Conservation (phyloP, 92 coral and sea anemone species). For the Porites rus region DNA sequence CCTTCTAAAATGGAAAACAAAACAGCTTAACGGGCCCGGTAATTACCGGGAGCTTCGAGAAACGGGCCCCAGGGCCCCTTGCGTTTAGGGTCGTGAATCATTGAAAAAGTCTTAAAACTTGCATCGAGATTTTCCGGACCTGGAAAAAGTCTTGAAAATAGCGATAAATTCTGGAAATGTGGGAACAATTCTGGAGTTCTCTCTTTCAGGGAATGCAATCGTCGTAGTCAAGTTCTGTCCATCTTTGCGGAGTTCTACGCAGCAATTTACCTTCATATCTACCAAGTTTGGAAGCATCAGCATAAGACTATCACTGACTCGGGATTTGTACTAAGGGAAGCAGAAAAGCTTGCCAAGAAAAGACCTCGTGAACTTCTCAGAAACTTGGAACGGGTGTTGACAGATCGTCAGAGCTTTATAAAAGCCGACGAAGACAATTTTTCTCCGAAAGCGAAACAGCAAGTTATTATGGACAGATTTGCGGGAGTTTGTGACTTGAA, state of each 20-base stretch:
- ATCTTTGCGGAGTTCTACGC: constrained; percentile 92
- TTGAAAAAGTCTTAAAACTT: too few relatives aligned
- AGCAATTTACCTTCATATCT: constrained; percentile 80
- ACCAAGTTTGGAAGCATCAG: constrained; percentile 94
- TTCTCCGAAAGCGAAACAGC: constrained; percentile 70
- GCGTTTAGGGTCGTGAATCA: too few relatives aligned
- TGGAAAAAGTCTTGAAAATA: too few relatives aligned
- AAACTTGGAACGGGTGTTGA: constrained; percentile 76
- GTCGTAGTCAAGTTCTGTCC: constrained; percentile 76
- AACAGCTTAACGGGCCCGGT: too few relatives aligned
- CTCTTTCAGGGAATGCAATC: constrained; percentile 85
- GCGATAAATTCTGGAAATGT: too few relatives aligned
- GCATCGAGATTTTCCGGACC: too few relatives aligned
- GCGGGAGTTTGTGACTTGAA: constrained; percentile 94
- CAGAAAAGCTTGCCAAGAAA: constrained; percentile 87
- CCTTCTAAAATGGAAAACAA: too few relatives aligned
- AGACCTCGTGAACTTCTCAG: constrained; percentile 74
- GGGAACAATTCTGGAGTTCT: not conserved
- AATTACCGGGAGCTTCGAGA: too few relatives aligned
- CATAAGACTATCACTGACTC: constrained; percentile 98
- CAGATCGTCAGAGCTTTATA: constrained; percentile 75
- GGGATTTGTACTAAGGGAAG: constrained; percentile 94
- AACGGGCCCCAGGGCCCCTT: too few relatives aligned
- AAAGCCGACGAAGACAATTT: constrained; percentile 80
- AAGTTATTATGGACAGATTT: constrained; percentile 79